Base-by-base conservation (phyloP, 1,140 invertebrate genomes). In the Tenebrio molitor region DNA sequence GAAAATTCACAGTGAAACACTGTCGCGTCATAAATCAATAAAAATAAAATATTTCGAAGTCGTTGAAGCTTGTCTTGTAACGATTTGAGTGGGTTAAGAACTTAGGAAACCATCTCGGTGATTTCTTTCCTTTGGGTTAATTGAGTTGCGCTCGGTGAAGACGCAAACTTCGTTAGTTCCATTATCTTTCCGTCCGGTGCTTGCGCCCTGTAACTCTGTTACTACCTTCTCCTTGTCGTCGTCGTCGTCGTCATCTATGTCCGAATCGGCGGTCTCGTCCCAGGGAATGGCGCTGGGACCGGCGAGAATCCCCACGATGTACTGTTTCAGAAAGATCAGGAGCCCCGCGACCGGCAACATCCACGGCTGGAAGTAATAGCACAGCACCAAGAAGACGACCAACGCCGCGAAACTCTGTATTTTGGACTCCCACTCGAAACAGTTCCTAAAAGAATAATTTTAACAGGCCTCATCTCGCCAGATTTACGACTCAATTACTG, bases 401-500 rank as follows among this genome's bases (percentile, higher is more conserved):
- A 99, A 90, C 4, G 97, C 95, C 33, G 94, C 84, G 66, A 96
- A 89, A 76, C 95, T 98, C 77, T 94, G 87, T n/a, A 94, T 80
- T 71, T 92, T 93, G 1, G 91, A 97, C 78, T 99, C 97, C 97
- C 98, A 99, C 84, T 97, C 94, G 81, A 98, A 97, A 85, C 96
- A 98, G 82, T 95, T 96, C 85, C 94, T 95, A 78, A 6, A 87
- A 86, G 77, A 74, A 44, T 29, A 29, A 29, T 58, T 69, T 63
- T 75, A 25, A 44, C n/a, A n/a, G 10, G 15, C 2, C 2, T 6
- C 12, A 17, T 58, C 23, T 58, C 50, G 1, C n/a, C 8, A 10
- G 19, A 58, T 14, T 29, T 14, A 21, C 50, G 12, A 25, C 19
- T 58, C 21, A 25, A 58, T 91, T 84, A 95, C 94, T 98, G 94